Percentiles rank a stretch among this genome's conserved stretches.
These are phyloP conservation scores for Drosophila saltans DNA, from an alignment of 1,140 invertebrate genomes.

Conservation along the genomic window DNA sequence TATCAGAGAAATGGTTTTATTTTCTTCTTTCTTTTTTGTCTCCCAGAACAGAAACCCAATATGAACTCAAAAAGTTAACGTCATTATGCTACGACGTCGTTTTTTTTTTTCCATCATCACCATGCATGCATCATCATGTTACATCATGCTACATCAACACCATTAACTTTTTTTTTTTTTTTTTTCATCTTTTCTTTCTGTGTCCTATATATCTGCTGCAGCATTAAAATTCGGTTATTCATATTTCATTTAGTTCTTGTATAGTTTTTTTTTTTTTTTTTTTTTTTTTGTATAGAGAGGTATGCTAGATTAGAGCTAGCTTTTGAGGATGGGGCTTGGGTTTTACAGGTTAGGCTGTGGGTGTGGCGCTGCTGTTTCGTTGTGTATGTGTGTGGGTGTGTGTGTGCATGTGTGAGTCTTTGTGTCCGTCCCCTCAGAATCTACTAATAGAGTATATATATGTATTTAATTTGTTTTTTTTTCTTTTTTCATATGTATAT, in stretches of 20 bases:
- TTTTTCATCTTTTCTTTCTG: slow-evolving; percentile 5
- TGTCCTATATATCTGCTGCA: slow-evolving; percentile 29
- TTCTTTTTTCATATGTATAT: too few relatives aligned
- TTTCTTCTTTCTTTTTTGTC: slow-evolving; percentile 25
- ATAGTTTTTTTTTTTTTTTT: slow-evolving; percentile 34
- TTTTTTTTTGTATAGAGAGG: slow-evolving; percentile 34
- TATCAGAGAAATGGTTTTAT: slow-evolving; percentile 15
- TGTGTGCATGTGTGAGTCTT: background rate
- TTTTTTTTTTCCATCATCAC: slow-evolving; percentile 26
- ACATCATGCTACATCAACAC: slow-evolving; percentile 22
- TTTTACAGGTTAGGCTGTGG: background rate
- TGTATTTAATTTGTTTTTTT: too few relatives aligned
- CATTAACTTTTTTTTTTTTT: slow-evolving; percentile 24
- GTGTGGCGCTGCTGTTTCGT: background rate
- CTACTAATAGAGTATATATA: background rate
- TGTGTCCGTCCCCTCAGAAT: background rate
- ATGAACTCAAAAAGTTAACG: slow-evolving; percentile 29
- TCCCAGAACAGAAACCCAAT: slow-evolving; percentile 41
- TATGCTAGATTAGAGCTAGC: slow-evolving; percentile 32
- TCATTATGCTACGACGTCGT: slow-evolving; percentile 23
- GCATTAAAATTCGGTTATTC: slow-evolving; percentile 70
- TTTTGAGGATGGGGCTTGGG: background rate
- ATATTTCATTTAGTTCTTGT: slow-evolving; percentile 36
- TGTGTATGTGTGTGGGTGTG: slow-evolving; percentile 16
- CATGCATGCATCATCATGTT: slow-evolving; percentile 12